Evolutionary conservation across 2,797 vertebrate species (phyloP).

Genomic region (Bradypodion ventrale): DNA sequence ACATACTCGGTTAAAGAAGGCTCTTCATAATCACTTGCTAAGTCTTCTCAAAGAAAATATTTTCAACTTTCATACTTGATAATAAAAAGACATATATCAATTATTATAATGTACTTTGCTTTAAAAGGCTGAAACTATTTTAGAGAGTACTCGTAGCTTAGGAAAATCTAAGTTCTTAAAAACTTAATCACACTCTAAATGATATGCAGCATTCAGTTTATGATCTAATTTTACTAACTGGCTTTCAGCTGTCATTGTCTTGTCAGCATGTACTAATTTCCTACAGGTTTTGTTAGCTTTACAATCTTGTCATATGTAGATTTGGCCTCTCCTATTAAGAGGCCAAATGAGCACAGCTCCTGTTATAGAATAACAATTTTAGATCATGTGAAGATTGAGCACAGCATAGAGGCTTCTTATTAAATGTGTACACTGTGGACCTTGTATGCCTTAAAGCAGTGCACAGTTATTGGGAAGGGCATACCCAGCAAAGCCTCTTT

Average conservation of each 20-base stretch:
- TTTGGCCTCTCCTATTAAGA: not conserved
- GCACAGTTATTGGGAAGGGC: no score
- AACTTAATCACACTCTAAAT: not conserved
- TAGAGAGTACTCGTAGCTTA: not conserved
- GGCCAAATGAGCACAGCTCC: no score
- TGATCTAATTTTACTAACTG: not conserved
- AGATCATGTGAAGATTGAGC: not conserved
- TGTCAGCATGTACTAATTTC: not conserved
- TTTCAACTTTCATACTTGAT: not conserved
- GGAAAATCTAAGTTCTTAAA: not conserved
- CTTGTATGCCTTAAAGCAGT: not conserved
- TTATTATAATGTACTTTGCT: not conserved
- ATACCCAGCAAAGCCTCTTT: not conserved
- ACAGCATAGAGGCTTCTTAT: not conserved
- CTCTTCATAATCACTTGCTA: not conserved
- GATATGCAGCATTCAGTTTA: not conserved
- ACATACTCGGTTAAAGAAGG: not conserved
- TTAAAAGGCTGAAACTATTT: not conserved
- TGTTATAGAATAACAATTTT: not conserved
- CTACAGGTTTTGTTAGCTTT: not conserved
- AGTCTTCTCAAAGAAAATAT: not conserved
- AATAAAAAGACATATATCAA: not conserved
- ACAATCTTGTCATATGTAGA: slow-evolving; percentile 1
- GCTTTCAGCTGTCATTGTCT: not conserved
- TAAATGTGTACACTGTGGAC: not conserved